These are phyloP conservation scores for Cataglyphis albicans DNA, from an alignment of 2,888 invertebrate genomes.

Conservation along the genomic window DNA sequence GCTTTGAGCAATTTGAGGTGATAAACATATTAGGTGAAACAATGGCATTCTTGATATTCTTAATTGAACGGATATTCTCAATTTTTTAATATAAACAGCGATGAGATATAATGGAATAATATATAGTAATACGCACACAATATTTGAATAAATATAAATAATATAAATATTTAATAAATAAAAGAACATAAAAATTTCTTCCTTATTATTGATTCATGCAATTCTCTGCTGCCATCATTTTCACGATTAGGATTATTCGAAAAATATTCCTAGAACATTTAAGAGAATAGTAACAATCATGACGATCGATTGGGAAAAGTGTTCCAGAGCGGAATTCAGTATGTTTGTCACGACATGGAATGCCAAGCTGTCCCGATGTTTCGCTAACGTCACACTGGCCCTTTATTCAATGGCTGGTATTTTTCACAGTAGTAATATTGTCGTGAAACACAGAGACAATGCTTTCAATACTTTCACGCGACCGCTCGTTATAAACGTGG, in stretches of 20 bases:
- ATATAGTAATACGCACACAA: neutral
- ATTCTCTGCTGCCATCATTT: neutral
- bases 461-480: neutral
- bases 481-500: conserved; percentile 2
- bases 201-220: neutral
- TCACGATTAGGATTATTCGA: neutral
- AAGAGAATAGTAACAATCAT: conserved; percentile 18
- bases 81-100: conserved; percentile 51
- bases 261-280: conserved; percentile 14
- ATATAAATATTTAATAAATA: conserved; percentile 10
- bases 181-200: conserved; percentile 3
- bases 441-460: neutral
- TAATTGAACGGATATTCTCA: conserved; percentile 22
- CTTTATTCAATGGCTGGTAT: conserved; percentile 13
- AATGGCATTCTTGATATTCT: conserved; percentile 27
- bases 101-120: conserved; percentile 35
- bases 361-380: conserved; percentile 7
- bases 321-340: neutral
- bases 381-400: neutral
- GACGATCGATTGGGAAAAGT: conserved; percentile 20
- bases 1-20: neutral
- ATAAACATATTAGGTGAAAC: conserved; percentile 33
- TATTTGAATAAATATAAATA: conserved; percentile 8
- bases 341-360: neutral
- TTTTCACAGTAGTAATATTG: neutral